Evolutionary conservation across 1,140 invertebrate genomes (phyloP), one percentile per base, ranked within the genome.

Genomic region (Brachionus manjavacas): DNA sequence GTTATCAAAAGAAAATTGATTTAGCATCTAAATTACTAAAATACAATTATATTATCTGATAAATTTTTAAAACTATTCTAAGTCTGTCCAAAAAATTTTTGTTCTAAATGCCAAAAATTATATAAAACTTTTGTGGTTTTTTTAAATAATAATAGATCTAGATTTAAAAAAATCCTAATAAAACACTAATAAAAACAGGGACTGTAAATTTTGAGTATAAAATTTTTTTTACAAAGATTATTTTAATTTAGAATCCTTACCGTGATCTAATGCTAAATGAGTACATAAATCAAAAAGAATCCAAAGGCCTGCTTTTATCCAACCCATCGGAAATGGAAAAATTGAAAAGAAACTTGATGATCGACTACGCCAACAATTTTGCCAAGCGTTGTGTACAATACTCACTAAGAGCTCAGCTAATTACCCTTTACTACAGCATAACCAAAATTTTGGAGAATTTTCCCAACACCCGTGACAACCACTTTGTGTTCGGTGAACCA

Each of bases 261-360:
- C 85, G 89, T 85, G 88, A 89, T 85, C 39, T 87, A 20, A 89
- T 89, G 88, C 85, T 90, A 79, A 89, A 89, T 86, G 88, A 88
- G 25, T 90, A 87, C 85, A 85, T 89, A 9, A 83, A 85, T 16
- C 88, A 88, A 85, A 88, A 89, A 83, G 86, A 86, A 16, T 80
- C 85, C 46, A 88, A 88, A 88, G 87, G 86, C 7, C 85, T 80
- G 14, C 70, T 87, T 7, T 83, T 89, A 23, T 86, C 86, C 52
- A 89, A 89, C 76, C 84, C 87, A 14, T 86, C 88, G 20, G 88
- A 89, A 85, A 85, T 87, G 79, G 87, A 88, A 76, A 88, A 88
- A 74, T 39, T 89, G 41, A 90, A 89, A 85, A 87, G 88, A 87
- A 88, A 72, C 68, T 31, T 85, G 49, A 64, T 84, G 49, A 81